A percentile compares a stretch with the other conserved stretches of the same genome.
Conservation (phyloP, 2,797 vertebrate species). For the Tachyglossus aculeatus region DNA sequence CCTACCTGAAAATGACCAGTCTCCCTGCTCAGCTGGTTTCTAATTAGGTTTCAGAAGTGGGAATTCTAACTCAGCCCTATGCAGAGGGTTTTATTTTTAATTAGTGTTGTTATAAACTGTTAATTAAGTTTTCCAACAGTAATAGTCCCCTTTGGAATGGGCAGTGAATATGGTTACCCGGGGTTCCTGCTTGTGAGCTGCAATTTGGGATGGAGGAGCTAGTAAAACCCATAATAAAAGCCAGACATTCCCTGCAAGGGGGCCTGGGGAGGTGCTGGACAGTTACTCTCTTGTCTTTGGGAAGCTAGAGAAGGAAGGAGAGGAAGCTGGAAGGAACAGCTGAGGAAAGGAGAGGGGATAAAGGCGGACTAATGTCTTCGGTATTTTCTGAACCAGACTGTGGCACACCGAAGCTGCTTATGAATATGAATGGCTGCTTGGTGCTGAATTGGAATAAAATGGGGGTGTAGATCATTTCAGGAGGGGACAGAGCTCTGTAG, state of each 20-base stretch:
- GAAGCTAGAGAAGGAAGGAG: too few species aligned
- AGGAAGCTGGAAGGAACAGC: too few species aligned
- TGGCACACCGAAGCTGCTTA: too few species aligned
- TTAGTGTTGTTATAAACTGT: constrained; percentile 7
- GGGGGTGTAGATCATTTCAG: too few species aligned
- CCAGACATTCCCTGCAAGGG: background rate
- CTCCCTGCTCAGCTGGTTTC: constrained; percentile 47
- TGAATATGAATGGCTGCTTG: too few species aligned
- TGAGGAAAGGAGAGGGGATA: too few species aligned
- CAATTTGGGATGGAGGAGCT: background rate
- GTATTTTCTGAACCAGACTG: too few species aligned
- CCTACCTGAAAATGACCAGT: constrained; percentile 52
- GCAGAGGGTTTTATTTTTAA: constrained; percentile 48
- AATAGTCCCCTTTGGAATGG: constrained; percentile 41
- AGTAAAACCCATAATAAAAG: background rate
- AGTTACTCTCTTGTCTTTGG: too few species aligned
- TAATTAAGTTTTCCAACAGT: constrained; percentile 33
- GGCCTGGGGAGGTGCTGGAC: too few species aligned
- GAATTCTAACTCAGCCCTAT: constrained; percentile 13
- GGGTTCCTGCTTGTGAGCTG: background rate
- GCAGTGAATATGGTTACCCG: background rate
- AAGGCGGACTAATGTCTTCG: too few species aligned
- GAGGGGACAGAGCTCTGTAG: too few species aligned
- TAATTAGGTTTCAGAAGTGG: constrained; percentile 54
- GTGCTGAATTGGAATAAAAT: too few species aligned